Percentiles rank a stretch among this genome's conserved stretches.
phyloP scores from a whole-genome alignment of 1,140 invertebrate species.

The Drosophila triauraria region DNA sequence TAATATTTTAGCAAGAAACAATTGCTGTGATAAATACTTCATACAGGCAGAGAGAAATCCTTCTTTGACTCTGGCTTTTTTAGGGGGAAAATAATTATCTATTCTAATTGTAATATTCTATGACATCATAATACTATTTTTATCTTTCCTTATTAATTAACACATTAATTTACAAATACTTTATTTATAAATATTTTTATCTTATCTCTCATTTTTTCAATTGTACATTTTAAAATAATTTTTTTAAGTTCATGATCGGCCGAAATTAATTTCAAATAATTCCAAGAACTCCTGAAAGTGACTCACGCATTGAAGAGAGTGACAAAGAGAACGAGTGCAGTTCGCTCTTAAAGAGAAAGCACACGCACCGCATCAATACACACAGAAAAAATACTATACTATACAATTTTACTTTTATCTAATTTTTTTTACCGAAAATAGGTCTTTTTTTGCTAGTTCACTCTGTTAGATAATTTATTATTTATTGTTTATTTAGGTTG shows the following conservation, averaged over 20 bases:
- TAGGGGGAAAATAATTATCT: too few species aligned
- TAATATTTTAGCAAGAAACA: too few species aligned
- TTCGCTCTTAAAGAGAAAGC: conserved; percentile 12
- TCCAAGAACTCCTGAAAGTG: conserved; percentile 5
- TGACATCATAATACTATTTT: too few species aligned
- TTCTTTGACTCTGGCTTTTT: too few species aligned
- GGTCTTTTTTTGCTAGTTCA: background rate
- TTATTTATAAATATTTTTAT: background rate
- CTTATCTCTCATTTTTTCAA: background rate
- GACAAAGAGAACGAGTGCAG: conserved; percentile 4
- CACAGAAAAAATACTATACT: background rate
- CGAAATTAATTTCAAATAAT: background rate
- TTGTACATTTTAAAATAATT: background rate
- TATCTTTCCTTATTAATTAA: background rate
- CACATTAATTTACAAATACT: too few species aligned
- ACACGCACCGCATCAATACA: background rate
- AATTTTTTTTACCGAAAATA: background rate
- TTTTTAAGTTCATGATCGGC: background rate
- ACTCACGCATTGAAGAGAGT: conserved; percentile 8
- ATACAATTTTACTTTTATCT: too few species aligned
- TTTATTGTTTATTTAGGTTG: too few species aligned
- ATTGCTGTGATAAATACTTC: too few species aligned
- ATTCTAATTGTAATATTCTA: too few species aligned
- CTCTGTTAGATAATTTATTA: too few species aligned
- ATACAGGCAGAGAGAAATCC: too few species aligned